phyloP scores from a whole-genome alignment of 2,113 vertebrate genomes.

The Boulengeromyrus knoepffleri region DNA sequence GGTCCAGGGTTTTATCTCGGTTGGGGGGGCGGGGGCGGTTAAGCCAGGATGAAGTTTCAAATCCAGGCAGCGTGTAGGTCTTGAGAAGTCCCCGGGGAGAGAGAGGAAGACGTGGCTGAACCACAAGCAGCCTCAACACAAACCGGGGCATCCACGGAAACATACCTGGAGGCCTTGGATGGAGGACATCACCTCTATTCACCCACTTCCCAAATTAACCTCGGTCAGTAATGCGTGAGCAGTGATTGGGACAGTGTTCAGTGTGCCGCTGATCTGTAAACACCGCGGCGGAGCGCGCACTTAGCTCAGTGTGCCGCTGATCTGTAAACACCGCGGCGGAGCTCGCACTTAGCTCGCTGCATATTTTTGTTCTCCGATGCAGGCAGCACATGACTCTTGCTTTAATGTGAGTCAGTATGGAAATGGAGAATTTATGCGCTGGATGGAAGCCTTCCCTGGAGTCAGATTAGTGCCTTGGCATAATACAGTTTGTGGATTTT shows the following conservation, averaged over 20 bases:
- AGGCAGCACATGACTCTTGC: neutral
- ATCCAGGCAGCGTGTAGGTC: neutral
- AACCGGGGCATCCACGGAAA: neutral
- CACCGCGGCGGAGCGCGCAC: too few relatives aligned
- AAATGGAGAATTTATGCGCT: constrained; percentile 1
- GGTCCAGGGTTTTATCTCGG: constrained; percentile 25
- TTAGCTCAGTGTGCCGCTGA: neutral
- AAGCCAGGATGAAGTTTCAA: neutral
- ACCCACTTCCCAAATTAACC: neutral
- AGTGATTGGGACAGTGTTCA: neutral
- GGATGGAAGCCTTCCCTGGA: neutral
- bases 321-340: neutral
- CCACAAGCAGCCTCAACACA: neutral
- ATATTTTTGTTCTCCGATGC: neutral
- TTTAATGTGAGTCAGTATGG: neutral
- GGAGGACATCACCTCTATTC: neutral
- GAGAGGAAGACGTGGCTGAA: neutral
- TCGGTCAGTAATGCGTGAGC: neutral
- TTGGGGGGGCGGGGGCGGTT: neutral
- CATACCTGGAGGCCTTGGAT: neutral
- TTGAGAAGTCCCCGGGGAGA: neutral
- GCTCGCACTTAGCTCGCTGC: neutral
- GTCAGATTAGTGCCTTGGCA: constrained; percentile 1
- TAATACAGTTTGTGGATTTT: neutral
- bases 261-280: too few relatives aligned